A percentile compares a stretch with the other conserved stretches of the same genome.
These are phyloP conservation scores for Alosa sapidissima DNA, from an alignment of 2,797 vertebrate species.

Conservation along the genomic window DNA sequence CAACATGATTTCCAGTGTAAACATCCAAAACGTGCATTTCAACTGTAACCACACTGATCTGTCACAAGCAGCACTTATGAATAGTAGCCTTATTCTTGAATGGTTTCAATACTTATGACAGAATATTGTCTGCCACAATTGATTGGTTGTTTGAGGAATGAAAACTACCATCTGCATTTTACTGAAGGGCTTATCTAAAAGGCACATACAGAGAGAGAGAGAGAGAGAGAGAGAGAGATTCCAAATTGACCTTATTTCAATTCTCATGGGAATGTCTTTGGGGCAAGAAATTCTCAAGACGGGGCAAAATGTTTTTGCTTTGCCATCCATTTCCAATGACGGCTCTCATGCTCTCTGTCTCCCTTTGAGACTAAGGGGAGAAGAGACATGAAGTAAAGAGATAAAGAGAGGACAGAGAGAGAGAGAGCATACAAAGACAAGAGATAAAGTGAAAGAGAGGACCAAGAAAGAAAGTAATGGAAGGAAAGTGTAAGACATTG, in stretches of 20 bases:
- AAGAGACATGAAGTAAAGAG: background rate
- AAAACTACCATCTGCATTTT: background rate
- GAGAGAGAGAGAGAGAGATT: background rate
- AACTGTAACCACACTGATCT: background rate
- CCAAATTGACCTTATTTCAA: background rate
- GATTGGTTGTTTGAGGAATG: background rate
- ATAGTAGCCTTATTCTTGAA: background rate
- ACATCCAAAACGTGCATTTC: background rate
- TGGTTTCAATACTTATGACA: background rate
- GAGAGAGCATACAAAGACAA: background rate
- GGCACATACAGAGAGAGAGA: background rate
- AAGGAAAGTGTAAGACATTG: slow-evolving; percentile 40
- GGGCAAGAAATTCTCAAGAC: background rate
- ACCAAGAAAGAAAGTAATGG: background rate
- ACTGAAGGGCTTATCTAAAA: background rate
- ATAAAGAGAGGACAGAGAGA: background rate
- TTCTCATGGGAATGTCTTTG: slow-evolving; percentile 14
- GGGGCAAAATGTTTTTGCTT: background rate
- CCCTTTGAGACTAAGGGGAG: background rate
- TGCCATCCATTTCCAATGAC: slow-evolving; percentile 13
- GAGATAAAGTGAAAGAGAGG: too few species aligned
- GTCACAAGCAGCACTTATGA: background rate
- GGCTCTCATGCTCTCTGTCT: too few species aligned
- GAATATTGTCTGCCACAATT: too few species aligned
- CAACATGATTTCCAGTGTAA: background rate